These are phyloP conservation scores for Dinoponera quadriceps DNA, from an alignment of 1,140 invertebrate genomes.

Conservation along the genomic window DNA sequence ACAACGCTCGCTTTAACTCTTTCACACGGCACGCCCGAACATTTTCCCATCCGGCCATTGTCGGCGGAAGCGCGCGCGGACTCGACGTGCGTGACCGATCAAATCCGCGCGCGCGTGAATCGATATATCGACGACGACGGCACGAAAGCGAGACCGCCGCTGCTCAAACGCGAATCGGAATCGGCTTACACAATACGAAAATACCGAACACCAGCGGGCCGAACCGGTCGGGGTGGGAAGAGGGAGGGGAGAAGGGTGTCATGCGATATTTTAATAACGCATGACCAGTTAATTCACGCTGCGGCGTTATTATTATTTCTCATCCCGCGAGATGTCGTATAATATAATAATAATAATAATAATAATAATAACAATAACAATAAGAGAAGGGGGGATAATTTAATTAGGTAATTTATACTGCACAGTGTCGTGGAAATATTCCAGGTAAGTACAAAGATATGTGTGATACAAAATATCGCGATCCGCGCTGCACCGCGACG, in stretches of 20 bases:
- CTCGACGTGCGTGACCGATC: conserved; percentile 50
- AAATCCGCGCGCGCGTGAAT: conserved; percentile 50
- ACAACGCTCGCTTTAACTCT: conserved; percentile 51
- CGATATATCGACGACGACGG: conserved; percentile 68
- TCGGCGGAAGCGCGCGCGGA: conserved; percentile 3
- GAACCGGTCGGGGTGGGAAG: neutral
- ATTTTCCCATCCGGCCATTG: conserved; percentile 41
- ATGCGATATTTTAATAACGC: conserved; percentile 33
- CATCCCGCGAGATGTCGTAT: conserved; percentile 8
- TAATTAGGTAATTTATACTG: conserved; percentile 7
- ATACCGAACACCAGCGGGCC: conserved; percentile 45
- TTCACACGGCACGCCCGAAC: conserved; percentile 21
- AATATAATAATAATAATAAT: conserved; percentile 4
- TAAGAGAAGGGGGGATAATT: neutral
- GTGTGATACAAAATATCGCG: neutral
- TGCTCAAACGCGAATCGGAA: conserved; percentile 39
- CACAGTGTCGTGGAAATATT: neutral
- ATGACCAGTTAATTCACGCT: conserved; percentile 41
- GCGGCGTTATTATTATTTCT: neutral
- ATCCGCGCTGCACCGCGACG: conserved; percentile 4
- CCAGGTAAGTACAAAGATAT: conserved; percentile 4
- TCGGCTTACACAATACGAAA: conserved; percentile 48
- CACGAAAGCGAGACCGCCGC: conserved; percentile 35
- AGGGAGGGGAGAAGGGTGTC: conserved; percentile 16
- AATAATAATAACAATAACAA: neutral